Evolutionary conservation across 2,888 invertebrate genomes (phyloP).

Genomic region (Abrostola triplasia): DNA sequence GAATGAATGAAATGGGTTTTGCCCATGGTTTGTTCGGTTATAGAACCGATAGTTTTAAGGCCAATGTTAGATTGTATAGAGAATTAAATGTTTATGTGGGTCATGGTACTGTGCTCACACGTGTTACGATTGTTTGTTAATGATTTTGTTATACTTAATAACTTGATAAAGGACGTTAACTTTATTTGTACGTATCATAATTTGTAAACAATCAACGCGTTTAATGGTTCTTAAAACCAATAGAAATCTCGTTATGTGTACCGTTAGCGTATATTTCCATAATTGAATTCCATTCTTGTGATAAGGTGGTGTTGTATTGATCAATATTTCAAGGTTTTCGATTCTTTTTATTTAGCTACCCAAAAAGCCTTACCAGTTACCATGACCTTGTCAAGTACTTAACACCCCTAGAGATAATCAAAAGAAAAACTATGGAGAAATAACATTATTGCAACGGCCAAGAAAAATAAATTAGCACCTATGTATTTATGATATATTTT

Average conservation of each 20-base stretch:
- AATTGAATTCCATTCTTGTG: background rate
- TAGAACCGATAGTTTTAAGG: slow-evolving; percentile 59
- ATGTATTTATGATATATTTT: too few species aligned
- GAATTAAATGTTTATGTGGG: slow-evolving; percentile 66
- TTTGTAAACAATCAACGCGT: slow-evolving; percentile 28
- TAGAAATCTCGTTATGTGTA: slow-evolving; percentile 2
- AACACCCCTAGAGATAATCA: too few species aligned
- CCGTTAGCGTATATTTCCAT: background rate
- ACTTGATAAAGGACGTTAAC: slow-evolving; percentile 69
- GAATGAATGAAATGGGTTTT: slow-evolving; percentile 23
- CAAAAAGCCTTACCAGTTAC: too few species aligned
- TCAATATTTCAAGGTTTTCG: background rate
- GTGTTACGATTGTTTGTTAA: slow-evolving; percentile 72
- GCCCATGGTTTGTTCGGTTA: slow-evolving; percentile 45
- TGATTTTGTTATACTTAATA: slow-evolving; percentile 69
- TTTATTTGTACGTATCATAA: slow-evolving; percentile 59
- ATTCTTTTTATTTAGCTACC: background rate
- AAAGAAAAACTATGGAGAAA: too few species aligned
- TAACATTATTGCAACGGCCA: too few species aligned
- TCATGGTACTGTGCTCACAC: slow-evolving; percentile 73
- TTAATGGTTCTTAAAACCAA: slow-evolving; percentile 27
- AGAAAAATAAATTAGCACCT: too few species aligned
- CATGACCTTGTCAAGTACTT: too few species aligned
- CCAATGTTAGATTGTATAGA: slow-evolving; percentile 64
- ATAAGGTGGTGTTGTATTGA: background rate